Evolutionary conservation across 2,797 vertebrate genomes (phyloP).

Genomic region (Anolis apletophallus): DNA sequence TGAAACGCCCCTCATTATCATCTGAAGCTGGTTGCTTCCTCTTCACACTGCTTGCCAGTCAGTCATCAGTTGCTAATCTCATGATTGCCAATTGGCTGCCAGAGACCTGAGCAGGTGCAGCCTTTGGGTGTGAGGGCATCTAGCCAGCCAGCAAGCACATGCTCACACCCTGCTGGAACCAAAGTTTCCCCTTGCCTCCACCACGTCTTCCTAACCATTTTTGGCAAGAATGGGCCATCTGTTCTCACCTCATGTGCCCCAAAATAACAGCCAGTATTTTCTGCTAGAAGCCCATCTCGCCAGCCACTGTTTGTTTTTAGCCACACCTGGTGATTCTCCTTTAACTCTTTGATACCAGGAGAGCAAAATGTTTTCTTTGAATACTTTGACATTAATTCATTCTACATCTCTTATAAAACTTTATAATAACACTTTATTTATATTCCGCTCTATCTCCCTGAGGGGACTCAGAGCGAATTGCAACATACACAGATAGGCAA

Average conservation of each 20-base stretch:
- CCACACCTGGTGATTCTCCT: neutral
- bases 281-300: neutral
- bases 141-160: neutral
- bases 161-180: neutral
- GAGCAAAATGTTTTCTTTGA: neutral
- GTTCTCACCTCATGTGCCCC: neutral
- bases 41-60: too few species aligned
- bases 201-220: neutral
- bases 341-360: neutral
- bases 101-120: too few species aligned
- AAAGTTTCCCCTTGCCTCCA: neutral
- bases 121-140: too few species aligned
- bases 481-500: too few species aligned
- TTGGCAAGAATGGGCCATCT: neutral
- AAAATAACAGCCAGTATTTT: neutral
- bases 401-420: too few species aligned
- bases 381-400: neutral
- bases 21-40: too few species aligned
- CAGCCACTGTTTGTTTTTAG: neutral
- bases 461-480: too few species aligned
- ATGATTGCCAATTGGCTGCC: too few species aligned
- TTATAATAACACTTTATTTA: too few species aligned
- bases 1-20: too few species aligned
- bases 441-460: too few species aligned
- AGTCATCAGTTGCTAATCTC: too few species aligned